Evolutionary conservation across 2,113 vertebrate genomes (phyloP).

Genomic region (Tupaia chinensis): DNA sequence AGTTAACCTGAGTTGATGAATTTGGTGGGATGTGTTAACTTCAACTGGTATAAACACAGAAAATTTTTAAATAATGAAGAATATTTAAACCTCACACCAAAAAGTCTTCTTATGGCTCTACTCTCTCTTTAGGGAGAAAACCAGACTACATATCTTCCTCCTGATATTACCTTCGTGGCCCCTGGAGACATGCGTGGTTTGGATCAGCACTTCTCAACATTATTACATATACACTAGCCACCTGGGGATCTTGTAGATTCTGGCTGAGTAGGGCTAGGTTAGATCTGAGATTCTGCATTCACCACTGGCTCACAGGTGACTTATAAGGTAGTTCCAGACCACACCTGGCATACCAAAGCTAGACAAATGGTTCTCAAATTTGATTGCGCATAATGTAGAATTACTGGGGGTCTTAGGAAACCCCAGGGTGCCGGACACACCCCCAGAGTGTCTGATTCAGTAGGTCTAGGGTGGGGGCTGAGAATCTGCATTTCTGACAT

Average conservation of each 20-base stretch:
- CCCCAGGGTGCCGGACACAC: neutral
- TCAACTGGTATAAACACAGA: neutral
- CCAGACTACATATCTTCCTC: neutral
- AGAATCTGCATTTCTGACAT: neutral
- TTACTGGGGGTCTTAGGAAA: neutral
- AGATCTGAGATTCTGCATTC: neutral
- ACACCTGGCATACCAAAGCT: neutral
- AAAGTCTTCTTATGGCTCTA: neutral
- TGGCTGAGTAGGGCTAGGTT: neutral
- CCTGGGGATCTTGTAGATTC: neutral
- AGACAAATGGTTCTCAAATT: neutral
- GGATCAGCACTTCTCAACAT: neutral
- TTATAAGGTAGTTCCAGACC: neutral
- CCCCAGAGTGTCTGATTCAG: neutral
- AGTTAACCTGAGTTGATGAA: neutral
- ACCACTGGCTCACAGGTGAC: neutral
- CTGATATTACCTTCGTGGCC: neutral
- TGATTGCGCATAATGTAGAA: neutral
- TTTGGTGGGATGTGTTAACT: neutral
- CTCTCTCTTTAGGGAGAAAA: neutral
- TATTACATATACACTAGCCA: accelerated
- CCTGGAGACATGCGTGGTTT: neutral
- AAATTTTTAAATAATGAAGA: neutral
- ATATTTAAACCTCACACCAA: neutral
- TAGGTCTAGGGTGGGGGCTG: no score